Percentiles rank a stretch among this genome's conserved stretches.
Conservation (phyloP, 2,888 invertebrate genomes). For the Campoletis raptor region DNA sequence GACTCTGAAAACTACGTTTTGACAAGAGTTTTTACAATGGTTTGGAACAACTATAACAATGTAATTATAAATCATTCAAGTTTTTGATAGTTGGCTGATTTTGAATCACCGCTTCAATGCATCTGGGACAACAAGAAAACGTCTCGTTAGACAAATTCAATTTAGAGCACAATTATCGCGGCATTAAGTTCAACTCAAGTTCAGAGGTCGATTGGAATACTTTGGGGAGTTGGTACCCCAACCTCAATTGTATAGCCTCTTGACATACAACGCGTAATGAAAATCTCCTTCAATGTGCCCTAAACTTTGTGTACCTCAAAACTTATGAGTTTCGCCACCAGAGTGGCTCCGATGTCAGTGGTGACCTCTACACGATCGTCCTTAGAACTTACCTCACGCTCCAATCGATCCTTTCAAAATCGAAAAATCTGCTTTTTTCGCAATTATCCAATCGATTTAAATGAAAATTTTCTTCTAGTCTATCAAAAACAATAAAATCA, state of each 20-base stretch:
- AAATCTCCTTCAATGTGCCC: not conserved
- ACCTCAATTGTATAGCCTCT: not conserved
- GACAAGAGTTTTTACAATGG: too few relatives aligned
- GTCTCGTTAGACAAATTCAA: slow-evolving; percentile 4
- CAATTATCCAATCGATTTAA: too few relatives aligned
- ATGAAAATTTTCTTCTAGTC: too few relatives aligned
- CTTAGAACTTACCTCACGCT: not conserved
- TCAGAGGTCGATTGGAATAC: not conserved
- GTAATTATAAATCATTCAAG: too few relatives aligned
- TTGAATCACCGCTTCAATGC: not conserved
- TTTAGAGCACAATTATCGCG: not conserved
- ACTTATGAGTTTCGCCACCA: not conserved
- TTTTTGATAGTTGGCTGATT: not conserved
- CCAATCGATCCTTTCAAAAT: too few relatives aligned
- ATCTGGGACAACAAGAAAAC: not conserved
- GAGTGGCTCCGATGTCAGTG: not conserved
- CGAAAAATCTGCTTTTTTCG: too few relatives aligned
- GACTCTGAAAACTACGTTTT: too few relatives aligned
- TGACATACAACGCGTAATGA: not conserved
- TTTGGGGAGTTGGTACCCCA: not conserved
- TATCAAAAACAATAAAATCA: too few relatives aligned
- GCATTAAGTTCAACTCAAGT: not conserved
- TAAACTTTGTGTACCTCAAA: not conserved
- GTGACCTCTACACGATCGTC: not conserved
- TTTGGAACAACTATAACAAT: too few relatives aligned